Conservation (phyloP, 2,113 vertebrate species). For the Madoqua kirkii region DNA sequence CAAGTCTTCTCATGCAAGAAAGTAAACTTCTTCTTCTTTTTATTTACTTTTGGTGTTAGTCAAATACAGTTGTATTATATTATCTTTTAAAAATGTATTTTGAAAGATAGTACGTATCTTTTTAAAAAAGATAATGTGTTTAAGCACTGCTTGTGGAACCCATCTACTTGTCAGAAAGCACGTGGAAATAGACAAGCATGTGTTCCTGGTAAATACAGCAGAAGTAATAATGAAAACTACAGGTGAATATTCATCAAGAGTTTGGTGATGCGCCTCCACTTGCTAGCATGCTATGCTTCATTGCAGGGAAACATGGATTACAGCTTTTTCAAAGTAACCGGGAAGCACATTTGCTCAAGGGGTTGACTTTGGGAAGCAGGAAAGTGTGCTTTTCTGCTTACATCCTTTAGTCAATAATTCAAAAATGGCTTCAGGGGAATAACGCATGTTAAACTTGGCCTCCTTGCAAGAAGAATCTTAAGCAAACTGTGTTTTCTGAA, state of each 20-base stretch:
- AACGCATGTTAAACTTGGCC: background rate
- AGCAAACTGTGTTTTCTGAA: background rate
- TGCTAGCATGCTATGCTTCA: background rate
- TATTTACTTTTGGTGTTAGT: background rate
- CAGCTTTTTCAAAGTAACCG: background rate
- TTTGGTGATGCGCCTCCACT: background rate
- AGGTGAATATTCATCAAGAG: background rate
- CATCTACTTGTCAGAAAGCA: background rate
- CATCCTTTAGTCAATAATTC: background rate
- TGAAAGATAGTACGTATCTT: background rate
- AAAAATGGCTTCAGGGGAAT: background rate
- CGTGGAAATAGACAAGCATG: background rate
- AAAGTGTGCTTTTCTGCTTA: background rate
- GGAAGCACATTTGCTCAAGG: background rate
- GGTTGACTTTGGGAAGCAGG: background rate
- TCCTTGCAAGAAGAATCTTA: background rate
- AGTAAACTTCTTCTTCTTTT: background rate
- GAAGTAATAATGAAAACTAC: background rate
- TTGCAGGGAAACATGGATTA: background rate
- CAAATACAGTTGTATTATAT: background rate
- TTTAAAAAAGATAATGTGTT: background rate
- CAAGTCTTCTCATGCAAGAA: background rate
- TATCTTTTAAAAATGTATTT: background rate
- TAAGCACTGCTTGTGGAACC: background rate
- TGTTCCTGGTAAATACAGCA: background rate